phyloP scores from a whole-genome alignment of 1,140 invertebrate species.

The Drosophila nigromelanica region DNA sequence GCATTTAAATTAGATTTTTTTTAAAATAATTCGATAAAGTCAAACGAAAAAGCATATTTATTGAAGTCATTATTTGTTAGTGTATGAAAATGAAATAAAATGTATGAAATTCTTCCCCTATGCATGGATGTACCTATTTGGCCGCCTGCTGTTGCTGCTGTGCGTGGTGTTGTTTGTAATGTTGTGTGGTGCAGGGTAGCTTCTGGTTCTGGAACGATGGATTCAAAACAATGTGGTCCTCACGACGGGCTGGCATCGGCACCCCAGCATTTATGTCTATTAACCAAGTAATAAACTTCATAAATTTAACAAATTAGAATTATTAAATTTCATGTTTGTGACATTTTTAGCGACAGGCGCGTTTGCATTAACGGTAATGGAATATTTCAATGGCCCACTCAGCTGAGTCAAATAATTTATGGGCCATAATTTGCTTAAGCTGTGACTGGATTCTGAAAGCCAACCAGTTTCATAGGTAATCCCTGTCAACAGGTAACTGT shows the following conservation, averaged over 20 bases:
- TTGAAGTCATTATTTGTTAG: background rate
- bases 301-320: constrained; percentile 75
- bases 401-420: constrained; percentile 25
- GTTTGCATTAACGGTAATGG: constrained; percentile 49
- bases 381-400: constrained; percentile 38
- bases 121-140: constrained; percentile 19
- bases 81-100: background rate
- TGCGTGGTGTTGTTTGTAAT: constrained; percentile 9
- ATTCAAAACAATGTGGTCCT: constrained; percentile 47
- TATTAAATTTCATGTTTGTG: constrained; percentile 72
- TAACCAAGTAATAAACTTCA: constrained; percentile 73
- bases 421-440: constrained; percentile 25
- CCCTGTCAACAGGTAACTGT: constrained; percentile 30
- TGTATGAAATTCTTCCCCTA: background rate
- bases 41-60: background rate
- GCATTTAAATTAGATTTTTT: too few relatives aligned
- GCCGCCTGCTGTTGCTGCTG: constrained; percentile 28
- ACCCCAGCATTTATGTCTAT: constrained; percentile 57
- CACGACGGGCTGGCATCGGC: constrained; percentile 25
- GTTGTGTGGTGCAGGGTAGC: constrained; percentile 23
- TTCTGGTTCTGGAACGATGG: constrained; percentile 23
- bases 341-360: constrained; percentile 39
- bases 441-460: constrained; percentile 8
- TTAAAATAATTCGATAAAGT: too few relatives aligned
- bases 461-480: constrained; percentile 6